A percentile compares a stretch with the other conserved stretches of the same genome.
Conservation (phyloP, 2,888 invertebrate species). For the Mesoligia furuncula region DNA sequence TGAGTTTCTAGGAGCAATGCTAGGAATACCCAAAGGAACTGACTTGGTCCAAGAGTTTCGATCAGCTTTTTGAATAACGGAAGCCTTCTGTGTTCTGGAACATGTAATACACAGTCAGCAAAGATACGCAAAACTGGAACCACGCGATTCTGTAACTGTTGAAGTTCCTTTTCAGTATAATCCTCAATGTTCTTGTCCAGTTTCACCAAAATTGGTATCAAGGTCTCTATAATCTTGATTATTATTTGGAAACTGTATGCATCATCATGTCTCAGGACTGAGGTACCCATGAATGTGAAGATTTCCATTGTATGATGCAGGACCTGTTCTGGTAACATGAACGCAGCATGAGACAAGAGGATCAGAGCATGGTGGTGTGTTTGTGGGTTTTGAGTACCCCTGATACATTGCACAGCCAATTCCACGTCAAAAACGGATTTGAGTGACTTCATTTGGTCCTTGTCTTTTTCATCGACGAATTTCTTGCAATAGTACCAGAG, state of each 20-base stretch:
- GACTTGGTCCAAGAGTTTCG: conserved; percentile 92
- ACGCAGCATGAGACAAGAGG: conserved; percentile 94
- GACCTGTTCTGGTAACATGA: conserved; percentile 95
- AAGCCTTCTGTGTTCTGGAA: conserved; percentile 97
- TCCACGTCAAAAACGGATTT: conserved; percentile 92
- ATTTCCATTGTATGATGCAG: conserved; percentile 98
- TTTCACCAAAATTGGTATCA: conserved; percentile 95
- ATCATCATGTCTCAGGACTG: conserved; percentile 97
- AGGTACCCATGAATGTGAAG: conserved; percentile 99
- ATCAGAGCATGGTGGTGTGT: conserved; percentile 98
- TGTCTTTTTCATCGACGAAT: conserved; percentile 84
- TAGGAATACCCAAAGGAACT: conserved; percentile 93
- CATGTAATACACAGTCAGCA: conserved; percentile 96
- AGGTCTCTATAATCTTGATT: conserved; percentile 96
- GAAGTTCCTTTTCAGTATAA: conserved; percentile 78
- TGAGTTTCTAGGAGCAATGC: conserved; percentile 93
- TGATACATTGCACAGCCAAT: conserved; percentile 95
- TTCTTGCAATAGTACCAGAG: conserved; percentile 93
- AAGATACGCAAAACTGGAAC: conserved; percentile 96
- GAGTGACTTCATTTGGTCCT: conserved; percentile 83
- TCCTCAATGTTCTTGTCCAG: conserved; percentile 82
- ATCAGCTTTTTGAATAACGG: conserved; percentile 95
- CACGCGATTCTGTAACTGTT: conserved; percentile 86
- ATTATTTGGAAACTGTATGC: conserved; percentile 98
- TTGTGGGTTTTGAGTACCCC: conserved; percentile 97